Evolutionary conservation across 2,888 invertebrate genomes (phyloP).

Genomic region (Caradrina clavipalpis): DNA sequence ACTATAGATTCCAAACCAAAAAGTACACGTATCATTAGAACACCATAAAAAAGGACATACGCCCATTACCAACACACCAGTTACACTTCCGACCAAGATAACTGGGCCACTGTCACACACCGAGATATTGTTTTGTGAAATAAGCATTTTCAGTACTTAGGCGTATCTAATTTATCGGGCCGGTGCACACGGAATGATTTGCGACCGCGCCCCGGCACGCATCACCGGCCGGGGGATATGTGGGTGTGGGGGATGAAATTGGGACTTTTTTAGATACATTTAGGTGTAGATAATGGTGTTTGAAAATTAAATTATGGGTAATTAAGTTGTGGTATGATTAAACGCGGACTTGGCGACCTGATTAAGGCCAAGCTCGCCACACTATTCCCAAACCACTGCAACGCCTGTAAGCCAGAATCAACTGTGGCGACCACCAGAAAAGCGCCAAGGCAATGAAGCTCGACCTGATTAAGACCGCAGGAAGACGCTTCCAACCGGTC

Average conservation of each 20-base stretch:
- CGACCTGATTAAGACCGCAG: no score
- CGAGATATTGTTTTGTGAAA: conserved; percentile 50
- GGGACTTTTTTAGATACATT: conserved; percentile 26
- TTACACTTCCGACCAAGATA: neutral
- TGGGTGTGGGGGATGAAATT: conserved; percentile 32
- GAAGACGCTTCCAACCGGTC: no score
- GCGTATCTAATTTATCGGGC: conserved; percentile 69
- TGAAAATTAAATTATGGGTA: neutral
- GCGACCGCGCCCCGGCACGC: conserved; percentile 63
- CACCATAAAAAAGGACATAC: neutral
- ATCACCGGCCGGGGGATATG: conserved; percentile 40
- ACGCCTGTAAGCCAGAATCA: no score
- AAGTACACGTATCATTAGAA: no score
- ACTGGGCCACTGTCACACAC: conserved; percentile 38
- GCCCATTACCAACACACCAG: neutral
- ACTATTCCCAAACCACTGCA: no score
- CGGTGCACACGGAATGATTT: conserved; percentile 68
- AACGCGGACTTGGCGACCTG: no score
- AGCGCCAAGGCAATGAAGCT: no score
- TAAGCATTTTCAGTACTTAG: conserved; percentile 64
- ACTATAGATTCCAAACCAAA: no score
- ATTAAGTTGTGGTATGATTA: neutral
- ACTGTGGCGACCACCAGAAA: no score
- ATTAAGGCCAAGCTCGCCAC: no score
- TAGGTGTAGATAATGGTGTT: conserved; percentile 2